Evolutionary conservation across 1,140 invertebrate species (phyloP), one percentile per base, ranked within the genome.

Genomic region (Drosophila seguyi): DNA sequence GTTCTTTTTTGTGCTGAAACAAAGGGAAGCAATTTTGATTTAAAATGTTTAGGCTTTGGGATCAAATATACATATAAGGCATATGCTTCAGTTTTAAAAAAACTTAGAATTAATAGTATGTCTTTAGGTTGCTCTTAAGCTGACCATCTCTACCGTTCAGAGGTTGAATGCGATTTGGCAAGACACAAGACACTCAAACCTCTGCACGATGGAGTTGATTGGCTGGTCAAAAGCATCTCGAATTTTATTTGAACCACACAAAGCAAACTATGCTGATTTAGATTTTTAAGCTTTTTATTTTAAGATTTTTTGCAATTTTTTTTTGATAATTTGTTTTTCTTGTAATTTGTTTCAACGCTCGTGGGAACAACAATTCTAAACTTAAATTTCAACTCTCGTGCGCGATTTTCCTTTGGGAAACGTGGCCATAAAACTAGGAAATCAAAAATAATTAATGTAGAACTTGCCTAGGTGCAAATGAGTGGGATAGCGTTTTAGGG

Each of bases 311-410:
- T 75, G 48, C 39, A 8, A n/a, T n/a, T 53, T 47, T 63, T 57
- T 57, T 27, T 36, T 18, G n/a, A 53, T 36, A 31, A 36, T 36
- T 57, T 25, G n/a, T 61, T 67, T 41, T 61, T 77, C 45, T 73
- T 11, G 8, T 52, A 62, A 44, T 85, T 74, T 53, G 8, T 22
- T 62, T 69, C 45, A 67, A 68, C 57, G 11, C 14, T 68, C 60
- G 27, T 39, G 48, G 73, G 69, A 76, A 81, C 69, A 75, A 87
- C 83, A 87, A 83, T 72, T 67, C 69, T 87, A 86, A 79, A 42
- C 83, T 79, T 86, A 86, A 79, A 82, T 82, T 86, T 82, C 79
- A 82, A 86, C 73, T 72, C 66, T 76, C 66, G 69, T 79, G 47
- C 60, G n/a, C 31, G 41, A 55, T 69, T 61, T 39, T 68, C 34